phyloP scores from a whole-genome alignment of 2,888 invertebrate genomes.

The Sesia bembeciformis region DNA sequence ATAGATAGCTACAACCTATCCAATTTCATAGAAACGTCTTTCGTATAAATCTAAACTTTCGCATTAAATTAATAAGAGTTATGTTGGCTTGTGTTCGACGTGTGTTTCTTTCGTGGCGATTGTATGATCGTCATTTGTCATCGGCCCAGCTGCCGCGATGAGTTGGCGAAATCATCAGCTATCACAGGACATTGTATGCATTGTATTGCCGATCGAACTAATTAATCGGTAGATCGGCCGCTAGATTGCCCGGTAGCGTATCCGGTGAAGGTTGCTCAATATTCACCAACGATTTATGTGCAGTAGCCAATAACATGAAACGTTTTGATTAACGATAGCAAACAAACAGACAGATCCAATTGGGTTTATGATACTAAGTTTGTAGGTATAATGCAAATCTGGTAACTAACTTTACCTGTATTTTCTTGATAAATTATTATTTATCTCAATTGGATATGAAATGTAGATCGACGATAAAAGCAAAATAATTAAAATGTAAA shows the following conservation, averaged over 20 bases:
- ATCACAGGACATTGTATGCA: conserved; percentile 56
- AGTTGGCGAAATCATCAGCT: conserved; percentile 54
- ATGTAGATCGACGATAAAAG: too few relatives aligned
- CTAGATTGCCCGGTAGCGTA: conserved; percentile 66
- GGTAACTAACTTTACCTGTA: too few relatives aligned
- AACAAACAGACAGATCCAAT: conserved; percentile 6
- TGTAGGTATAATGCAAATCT: too few relatives aligned
- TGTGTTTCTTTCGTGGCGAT: conserved; percentile 3
- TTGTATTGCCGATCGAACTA: conserved; percentile 62
- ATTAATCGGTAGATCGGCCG: conserved; percentile 67
- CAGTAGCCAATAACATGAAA: conserved; percentile 27
- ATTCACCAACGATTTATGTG: conserved; percentile 46
- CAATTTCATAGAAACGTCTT: too few relatives aligned
- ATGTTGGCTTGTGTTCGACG: conserved; percentile 6
- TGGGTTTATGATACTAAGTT: not conserved
- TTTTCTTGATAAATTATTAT: not conserved
- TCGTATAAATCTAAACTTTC: too few relatives aligned
- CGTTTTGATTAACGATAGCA: conserved; percentile 58
- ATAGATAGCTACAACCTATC: not conserved
- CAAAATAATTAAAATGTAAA: too few relatives aligned
- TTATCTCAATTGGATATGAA: not conserved
- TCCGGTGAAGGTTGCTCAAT: conserved; percentile 69
- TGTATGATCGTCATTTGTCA: conserved; percentile 38
- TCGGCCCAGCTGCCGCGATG: conserved; percentile 55
- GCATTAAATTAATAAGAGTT: not conserved